Conservation (phyloP, 2,888 invertebrate genomes). For the Drosophila aldrichi region DNA sequence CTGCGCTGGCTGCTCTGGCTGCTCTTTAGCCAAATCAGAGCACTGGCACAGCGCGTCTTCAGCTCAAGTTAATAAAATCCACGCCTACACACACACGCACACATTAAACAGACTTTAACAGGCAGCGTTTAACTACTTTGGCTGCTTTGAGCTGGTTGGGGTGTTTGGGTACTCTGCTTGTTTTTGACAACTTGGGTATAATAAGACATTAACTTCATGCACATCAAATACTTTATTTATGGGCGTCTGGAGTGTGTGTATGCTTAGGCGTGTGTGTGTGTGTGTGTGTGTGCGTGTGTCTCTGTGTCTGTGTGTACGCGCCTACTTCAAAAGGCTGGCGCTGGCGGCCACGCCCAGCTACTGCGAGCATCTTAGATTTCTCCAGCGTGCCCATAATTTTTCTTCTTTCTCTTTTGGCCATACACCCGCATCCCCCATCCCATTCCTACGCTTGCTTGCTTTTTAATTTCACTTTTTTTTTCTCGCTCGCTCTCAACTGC, state of each 20-base stretch:
- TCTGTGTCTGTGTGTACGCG: conserved; percentile 23
- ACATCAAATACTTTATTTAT: conserved; percentile 82
- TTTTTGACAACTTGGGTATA: conserved; percentile 82
- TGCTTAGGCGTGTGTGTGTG: conserved; percentile 21
- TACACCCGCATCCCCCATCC: conserved; percentile 10
- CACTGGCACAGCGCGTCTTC: conserved; percentile 34
- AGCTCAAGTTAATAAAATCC: conserved; percentile 75
- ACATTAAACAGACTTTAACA: conserved; percentile 68
- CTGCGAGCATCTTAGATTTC: conserved; percentile 64
- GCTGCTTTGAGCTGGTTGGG: not conserved
- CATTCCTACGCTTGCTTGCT: conserved; percentile 68
- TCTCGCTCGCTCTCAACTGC: conserved; percentile 11
- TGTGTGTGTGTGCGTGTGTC: conserved; percentile 42
- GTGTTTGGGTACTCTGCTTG: conserved; percentile 57
- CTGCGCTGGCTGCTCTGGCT: conserved; percentile 58
- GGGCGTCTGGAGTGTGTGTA: conserved; percentile 72
- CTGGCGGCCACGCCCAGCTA: conserved; percentile 67
- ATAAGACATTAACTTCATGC: conserved; percentile 82
- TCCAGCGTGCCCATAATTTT: conserved; percentile 72
- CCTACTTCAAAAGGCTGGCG: conserved; percentile 74
- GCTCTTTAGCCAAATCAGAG: conserved; percentile 78
- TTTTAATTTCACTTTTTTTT: conserved; percentile 65
- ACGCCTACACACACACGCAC: conserved; percentile 24
- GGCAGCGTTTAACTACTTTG: conserved; percentile 57
- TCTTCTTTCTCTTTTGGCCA: conserved; percentile 12